A percentile compares a stretch with the other conserved stretches of the same genome.
These are phyloP conservation scores for Phocides pigmalion DNA, from an alignment of 1,140 invertebrate species.

Conservation along the genomic window DNA sequence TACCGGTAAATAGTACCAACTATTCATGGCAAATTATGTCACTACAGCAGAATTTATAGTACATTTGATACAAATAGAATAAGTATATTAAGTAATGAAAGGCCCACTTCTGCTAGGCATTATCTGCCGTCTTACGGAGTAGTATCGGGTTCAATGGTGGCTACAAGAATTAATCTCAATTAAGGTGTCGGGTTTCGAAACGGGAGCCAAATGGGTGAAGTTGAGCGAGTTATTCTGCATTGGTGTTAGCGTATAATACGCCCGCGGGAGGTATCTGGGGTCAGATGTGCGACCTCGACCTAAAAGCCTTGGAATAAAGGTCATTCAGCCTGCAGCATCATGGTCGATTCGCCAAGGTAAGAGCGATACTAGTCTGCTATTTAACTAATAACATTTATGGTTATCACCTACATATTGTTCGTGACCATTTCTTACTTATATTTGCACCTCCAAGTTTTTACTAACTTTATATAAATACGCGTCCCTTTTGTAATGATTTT, in stretches of 20 bases:
- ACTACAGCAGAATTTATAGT: no score
- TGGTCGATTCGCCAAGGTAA: constrained; percentile 17
- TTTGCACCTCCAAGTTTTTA: no score
- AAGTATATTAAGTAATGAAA: background rate
- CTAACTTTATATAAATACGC: no score
- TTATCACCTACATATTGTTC: background rate
- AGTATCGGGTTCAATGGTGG: constrained; percentile 3
- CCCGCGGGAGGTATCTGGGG: constrained; percentile 44
- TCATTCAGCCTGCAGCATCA: constrained; percentile 44
- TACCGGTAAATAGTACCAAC: no score
- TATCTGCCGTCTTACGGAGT: background rate
- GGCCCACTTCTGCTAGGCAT: background rate
- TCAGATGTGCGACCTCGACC: constrained; percentile 58
- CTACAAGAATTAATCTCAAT: constrained; percentile 32
- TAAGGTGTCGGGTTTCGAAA: constrained; percentile 25
- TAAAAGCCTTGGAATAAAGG: constrained; percentile 52
- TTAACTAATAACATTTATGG: constrained; percentile 4
- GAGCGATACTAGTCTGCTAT: background rate
- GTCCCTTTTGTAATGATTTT: no score
- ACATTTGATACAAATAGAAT: no score
- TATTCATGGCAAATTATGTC: no score
- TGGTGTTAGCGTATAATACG: constrained; percentile 41
- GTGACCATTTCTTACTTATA: no score
- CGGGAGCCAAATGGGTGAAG: constrained; percentile 33
- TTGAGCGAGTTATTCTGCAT: constrained; percentile 43